These are phyloP conservation scores for Ameiurus melas DNA, from an alignment of 2,113 vertebrate genomes.

Conservation along the genomic window DNA sequence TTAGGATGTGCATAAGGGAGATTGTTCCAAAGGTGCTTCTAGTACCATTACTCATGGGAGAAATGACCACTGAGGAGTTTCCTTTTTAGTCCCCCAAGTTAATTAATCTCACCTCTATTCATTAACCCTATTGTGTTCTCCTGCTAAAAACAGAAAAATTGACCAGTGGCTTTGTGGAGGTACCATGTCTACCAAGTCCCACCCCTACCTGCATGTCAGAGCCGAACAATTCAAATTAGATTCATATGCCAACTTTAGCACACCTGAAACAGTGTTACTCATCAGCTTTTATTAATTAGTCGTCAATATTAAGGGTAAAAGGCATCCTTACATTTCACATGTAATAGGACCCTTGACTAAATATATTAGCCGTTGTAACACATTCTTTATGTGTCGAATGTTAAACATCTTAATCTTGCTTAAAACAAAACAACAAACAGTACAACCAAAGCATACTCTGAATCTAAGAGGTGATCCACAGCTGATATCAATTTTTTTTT, in stretches of 20 bases:
- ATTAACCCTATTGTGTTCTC: not conserved
- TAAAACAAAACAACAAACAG: not conserved
- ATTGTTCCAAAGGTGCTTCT: conserved; percentile 14
- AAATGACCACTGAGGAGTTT: conserved; percentile 11
- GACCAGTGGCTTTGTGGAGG: conserved; percentile 4
- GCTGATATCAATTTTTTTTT: conserved; percentile 69
- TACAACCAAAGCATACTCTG: not conserved
- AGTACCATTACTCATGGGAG: not conserved
- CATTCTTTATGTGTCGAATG: not conserved
- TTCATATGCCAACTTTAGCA: not conserved
- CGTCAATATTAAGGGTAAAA: not conserved
- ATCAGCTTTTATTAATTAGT: conserved; percentile 13
- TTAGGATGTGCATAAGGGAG: not conserved
- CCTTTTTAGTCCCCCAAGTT: conserved; percentile 8
- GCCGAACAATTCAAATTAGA: not conserved
- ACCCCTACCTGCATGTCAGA: not conserved
- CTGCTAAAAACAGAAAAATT: conserved; percentile 25
- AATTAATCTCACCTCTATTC: conserved; percentile 27
- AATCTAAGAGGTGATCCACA: not conserved
- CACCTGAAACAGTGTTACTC: conserved; percentile 1
- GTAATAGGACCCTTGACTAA: not conserved
- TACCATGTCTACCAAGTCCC: not conserved
- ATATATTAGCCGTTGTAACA: not conserved
- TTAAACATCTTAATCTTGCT: not conserved
- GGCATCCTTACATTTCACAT: conserved; percentile 1